These are phyloP conservation scores for Pelodytes ibericus DNA, from an alignment of 2,797 vertebrate genomes.

Conservation along the genomic window DNA sequence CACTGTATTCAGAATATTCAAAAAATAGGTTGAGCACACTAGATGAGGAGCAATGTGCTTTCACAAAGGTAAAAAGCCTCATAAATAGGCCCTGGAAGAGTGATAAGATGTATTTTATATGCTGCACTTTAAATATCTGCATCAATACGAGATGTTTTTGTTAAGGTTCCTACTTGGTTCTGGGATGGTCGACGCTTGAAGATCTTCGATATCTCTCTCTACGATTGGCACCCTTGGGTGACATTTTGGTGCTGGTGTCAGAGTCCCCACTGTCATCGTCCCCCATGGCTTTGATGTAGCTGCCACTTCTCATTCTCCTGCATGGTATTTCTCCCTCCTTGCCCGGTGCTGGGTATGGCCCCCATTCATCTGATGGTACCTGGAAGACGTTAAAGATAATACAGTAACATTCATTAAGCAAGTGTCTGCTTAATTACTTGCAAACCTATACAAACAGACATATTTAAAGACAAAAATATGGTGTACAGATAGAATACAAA, in stretches of 20 bases:
- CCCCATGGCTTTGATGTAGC: conserved; percentile 99
- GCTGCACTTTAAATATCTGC: no score
- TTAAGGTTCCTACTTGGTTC: conserved; percentile 75
- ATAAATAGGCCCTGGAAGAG: no score
- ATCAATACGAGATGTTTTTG: no score
- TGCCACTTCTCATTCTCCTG: conserved; percentile 96
- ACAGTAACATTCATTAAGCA: conserved; percentile 14
- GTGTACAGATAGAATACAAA: no score
- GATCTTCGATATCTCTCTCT: conserved; percentile 91
- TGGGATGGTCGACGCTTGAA: conserved; percentile 95
- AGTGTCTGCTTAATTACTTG: background rate
- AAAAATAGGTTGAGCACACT: no score
- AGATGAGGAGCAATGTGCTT: no score
- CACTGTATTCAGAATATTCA: no score
- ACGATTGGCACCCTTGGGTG: conserved; percentile 86
- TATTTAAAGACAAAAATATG: no score
- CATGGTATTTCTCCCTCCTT: conserved; percentile 94
- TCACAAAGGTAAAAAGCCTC: no score
- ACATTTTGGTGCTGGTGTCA: conserved; percentile 87
- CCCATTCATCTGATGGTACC: conserved; percentile 97
- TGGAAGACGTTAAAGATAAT: conserved; percentile 59
- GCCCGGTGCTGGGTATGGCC: conserved; percentile 78
- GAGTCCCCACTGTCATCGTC: conserved; percentile 96
- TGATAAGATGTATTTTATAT: no score
- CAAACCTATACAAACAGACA: background rate